Base-by-base conservation (phyloP, 2,888 invertebrate genomes). In the Mesorhabditis sp. region DNA sequence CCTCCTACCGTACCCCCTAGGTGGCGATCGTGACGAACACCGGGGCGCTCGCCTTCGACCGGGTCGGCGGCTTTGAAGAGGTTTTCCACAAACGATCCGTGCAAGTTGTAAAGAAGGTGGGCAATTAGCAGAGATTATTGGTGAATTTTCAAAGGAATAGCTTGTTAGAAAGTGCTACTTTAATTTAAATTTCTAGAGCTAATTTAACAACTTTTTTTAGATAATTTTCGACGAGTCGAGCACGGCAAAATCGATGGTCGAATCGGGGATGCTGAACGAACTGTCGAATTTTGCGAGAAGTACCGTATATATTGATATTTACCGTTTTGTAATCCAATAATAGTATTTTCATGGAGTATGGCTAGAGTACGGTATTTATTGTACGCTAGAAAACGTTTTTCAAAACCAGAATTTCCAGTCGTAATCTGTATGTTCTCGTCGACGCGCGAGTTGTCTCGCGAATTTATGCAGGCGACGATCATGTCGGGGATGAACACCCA, bases 401-500 rank as follows among this genome's bases (percentile, higher is more conserved):
- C 15, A 15, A 61, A n/a, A 58, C 61, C 2, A 61, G 5, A 43
- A 15, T 67, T 69, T 81, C 70, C 67, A 84, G 84, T 84, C 5
- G 76, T 84, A 0, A 74, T 84, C 61, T 83, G 82, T 69, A 69
- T 84, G 58, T 84, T 84, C 68, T 83, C 83, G 1, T 76, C 82
- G 1, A 84, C 84, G 13, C 79, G 82, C 62, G 84, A 84, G 66
- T 68, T 82, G 42, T 76, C 82, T 6, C 80, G 76, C 67, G 84
- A 84, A 68, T 84, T 84, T 75, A 84, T 84, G 84, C 80, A 82
- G 62, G 83, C 83, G 2, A 74, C 75, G n/a, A 72, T 71, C 64
- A 70, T 71, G 45, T 15, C 68, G 13, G 69, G 67, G 63, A 78
- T 81, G 75, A 83, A 82, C 71, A 79, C 72, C 45, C 75, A 75